Base-by-base conservation (phyloP, 2,797 vertebrate genomes). In the Schizothorax lantsangensis region DNA sequence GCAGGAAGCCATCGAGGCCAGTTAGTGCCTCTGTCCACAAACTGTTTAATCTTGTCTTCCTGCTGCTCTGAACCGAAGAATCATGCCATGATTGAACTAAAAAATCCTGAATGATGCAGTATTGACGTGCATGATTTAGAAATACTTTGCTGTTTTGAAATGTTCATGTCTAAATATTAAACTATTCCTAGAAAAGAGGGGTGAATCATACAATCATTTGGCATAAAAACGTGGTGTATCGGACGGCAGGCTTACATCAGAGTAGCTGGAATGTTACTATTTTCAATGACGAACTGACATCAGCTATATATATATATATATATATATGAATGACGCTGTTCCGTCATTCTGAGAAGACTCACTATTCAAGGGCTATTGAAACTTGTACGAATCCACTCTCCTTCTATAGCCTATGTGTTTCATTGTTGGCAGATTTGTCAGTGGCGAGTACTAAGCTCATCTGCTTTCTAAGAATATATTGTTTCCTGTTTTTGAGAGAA, bases 1-100 rank as follows among this genome's bases (percentile, higher is more conserved):
- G 26, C 93, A 94, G 95, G 94, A 95, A 95, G 87, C 90, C 89
- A 89, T 93, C 87, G 83, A 90, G 86, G 89, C 89, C 89, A 86
- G 90, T 86, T 82, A 90, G 92, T 87, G 86, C 83, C 86, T 89
- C 81, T 45, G 78, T 88, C 85, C 85, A 87, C 90, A 84, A 88
- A 45, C 49, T 5, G 12, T 71, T 81, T 81, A 81, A 86, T 68
- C 85, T 88, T 57, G 79, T 45, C 93, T 93, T 94, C 94, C 93
- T 92, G 86, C 84, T 77, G 21, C 54, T 69, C 72, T 59, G 30
- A 59, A 84, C 26, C 12, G 45, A 81, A 73, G 52, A 62, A 49
- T 26, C 47, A 30, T 79, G 33, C 19, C 26, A 54, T 1, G 23
- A 26, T 59, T 79, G 17, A 36, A 69, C 26, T 15, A n/a, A 69